Conservation (phyloP, 2,797 vertebrate genomes). For the Melanogrammus aeglefinus region DNA sequence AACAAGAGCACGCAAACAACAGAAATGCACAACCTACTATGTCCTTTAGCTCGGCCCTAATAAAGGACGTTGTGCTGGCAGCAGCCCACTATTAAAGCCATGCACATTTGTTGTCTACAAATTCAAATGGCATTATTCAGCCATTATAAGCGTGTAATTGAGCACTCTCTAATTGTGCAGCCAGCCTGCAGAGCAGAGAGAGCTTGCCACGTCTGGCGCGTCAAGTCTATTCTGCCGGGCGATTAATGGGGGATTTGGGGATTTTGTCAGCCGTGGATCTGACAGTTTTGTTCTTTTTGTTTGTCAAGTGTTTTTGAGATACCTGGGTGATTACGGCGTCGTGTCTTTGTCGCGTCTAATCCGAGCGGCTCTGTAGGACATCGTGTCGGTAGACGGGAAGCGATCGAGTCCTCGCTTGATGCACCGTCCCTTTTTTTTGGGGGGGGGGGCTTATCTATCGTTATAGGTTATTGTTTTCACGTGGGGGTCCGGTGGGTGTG, state of each 20-base stretch:
- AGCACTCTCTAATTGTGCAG: slow-evolving; percentile 61
- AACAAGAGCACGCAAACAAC: background rate
- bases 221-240: background rate
- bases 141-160: slow-evolving; percentile 69
- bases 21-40: background rate
- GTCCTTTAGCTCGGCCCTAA: slow-evolving; percentile 60
- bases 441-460: background rate
- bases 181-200: slow-evolving; percentile 32
- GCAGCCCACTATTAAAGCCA: slow-evolving; percentile 56
- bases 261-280: background rate
- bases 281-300: background rate
- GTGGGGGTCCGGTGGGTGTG: slow-evolving; percentile 55
- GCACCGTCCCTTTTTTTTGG: background rate
- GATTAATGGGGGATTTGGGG: background rate
- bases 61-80: slow-evolving; percentile 57
- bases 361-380: background rate
- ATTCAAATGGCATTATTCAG: slow-evolving; percentile 70
- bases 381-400: too few relatives aligned
- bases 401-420: background rate
- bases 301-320: background rate
- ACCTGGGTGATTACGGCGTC: background rate
- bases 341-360: background rate
- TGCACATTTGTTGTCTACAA: slow-evolving; percentile 61
- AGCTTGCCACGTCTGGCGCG: slow-evolving; percentile 9
- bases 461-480: background rate